phyloP scores from a whole-genome alignment of 2,797 vertebrate species.

The Galagoides demidoff region DNA sequence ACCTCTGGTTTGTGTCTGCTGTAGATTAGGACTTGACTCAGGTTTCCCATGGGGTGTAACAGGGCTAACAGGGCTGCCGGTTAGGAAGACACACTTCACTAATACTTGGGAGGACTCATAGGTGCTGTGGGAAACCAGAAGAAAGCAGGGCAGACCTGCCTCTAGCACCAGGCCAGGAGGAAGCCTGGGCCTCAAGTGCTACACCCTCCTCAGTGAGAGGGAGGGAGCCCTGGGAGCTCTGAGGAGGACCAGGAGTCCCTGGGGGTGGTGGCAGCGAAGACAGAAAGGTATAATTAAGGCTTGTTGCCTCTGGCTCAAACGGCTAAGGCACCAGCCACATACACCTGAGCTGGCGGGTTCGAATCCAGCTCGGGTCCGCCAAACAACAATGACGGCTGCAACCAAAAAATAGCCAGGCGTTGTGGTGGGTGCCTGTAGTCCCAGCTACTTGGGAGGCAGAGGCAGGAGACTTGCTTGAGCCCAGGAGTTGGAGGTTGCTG shows the following conservation, averaged over 20 bases:
- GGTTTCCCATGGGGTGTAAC: not conserved
- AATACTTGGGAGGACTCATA: accelerated
- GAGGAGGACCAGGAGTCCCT: not conserved
- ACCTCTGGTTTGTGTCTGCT: not conserved
- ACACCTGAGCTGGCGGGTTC: too few relatives aligned
- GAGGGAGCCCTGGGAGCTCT: not conserved
- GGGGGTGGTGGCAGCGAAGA: not conserved
- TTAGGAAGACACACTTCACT: not conserved
- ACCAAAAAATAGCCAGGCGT: too few relatives aligned
- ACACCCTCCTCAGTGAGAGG: not conserved
- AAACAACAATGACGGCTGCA: too few relatives aligned
- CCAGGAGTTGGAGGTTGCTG: too few relatives aligned
- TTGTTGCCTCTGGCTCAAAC: too few relatives aligned
- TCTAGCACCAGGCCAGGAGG: not conserved
- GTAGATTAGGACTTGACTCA: not conserved
- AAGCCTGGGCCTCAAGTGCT: not conserved
- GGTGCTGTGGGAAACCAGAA: not conserved
- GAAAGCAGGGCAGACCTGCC: not conserved
- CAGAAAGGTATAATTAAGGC: not conserved
- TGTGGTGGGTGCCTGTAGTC: too few relatives aligned
- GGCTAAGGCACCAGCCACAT: too few relatives aligned
- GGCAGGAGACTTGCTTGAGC: too few relatives aligned
- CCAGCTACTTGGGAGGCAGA: too few relatives aligned
- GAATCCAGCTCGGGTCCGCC: too few relatives aligned
- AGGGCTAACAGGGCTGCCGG: not conserved